Base-by-base conservation (phyloP, 2,888 invertebrate genomes). In the Ashinkailepas kermadecensis region DNA sequence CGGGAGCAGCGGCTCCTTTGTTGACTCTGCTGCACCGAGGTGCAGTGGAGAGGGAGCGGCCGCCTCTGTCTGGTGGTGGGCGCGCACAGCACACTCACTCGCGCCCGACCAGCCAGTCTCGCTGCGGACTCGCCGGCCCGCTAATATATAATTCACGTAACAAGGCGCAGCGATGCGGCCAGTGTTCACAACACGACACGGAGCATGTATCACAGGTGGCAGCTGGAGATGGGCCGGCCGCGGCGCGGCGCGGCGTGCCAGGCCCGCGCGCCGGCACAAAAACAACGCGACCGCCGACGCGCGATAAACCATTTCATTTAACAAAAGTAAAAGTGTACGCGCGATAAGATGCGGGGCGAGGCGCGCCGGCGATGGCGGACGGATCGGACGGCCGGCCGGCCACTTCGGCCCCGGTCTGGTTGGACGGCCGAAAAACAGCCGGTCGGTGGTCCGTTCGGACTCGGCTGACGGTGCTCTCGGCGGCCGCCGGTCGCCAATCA, bases 91-190 rank as follows among this genome's bases (percentile, higher is more conserved):
- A 39, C 39, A 39, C 39, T 39, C 39, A 39, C 39, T 39, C 39
- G 39, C 39, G 39, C 39, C 39, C 39, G 39, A 39, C 39, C 39
- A 39, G 39, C 39, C 39, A 39, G 39, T 39, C 39, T 39, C 39
- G 39, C 39, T 39, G 39, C 39, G 2, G 39, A 39, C 39, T 39
- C 39, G 39, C 4, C 39, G 13, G 62, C 62, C 18, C 74, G 9
- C 74, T 21, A 56, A 56, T 74, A 74, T 74, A 74, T 70, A 74
- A 74, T 74, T 74, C 56, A 74, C 21, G 74, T 74, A 74, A 74
- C 74, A 74, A 39, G n/a, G 11, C 39, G 54, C 18, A 15, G n/a
- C 74, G 15, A 70, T 39, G 13, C 74, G 15, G 11, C 18, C 59
- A 15, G 11, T 21, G 21, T 54, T 15, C n/a, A 74, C 74, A 74